Base-by-base conservation (phyloP, 2,888 invertebrate species). In the Tinea pellionella region DNA sequence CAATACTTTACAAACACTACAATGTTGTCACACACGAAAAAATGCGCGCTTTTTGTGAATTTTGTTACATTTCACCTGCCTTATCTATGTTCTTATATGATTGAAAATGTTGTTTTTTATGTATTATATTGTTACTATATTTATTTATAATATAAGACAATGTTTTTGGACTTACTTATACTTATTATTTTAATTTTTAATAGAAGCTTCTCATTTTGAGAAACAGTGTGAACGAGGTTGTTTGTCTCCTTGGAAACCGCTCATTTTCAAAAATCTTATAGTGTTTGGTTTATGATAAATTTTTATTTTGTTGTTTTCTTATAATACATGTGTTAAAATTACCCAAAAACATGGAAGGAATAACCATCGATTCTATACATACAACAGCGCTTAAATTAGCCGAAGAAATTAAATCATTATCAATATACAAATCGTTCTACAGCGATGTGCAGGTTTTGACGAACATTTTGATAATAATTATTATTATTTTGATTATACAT, bases 351-450 rank as follows among this genome's bases (percentile, higher is more conserved):
- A 89, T 89, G 89, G 89, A 89, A 65, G 81, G 84, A 61, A 72
- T 87, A 64, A 88, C 88, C 66, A 91, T 92, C 65, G 89, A 89
- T 68, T 88, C 90, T 63, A 91, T 95, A 65, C 92, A 94, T 70
- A 90, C 92, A 64, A 92, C 93, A 59, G 93, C 95, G 15, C 78
- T 92, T 63, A 94, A 93, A 82, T 88, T 96, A 68, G 91, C 94
- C n/a, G 90, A 92, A 63, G 94, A 95, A 75, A 90, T 96, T 63
- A 92, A 93, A 77, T 90, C 89, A 65, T 90, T 93, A 72, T 89
- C 92, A 43, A 91, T 92, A 66, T 96, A 95, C 70, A 91, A 92
- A 75, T 90, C 90, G 62, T 90, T 96, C 68, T 94, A 92, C 70
- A 91, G 90, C 73, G 93, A 94, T 75, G 90, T 96, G 65, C 94